A percentile compares a stretch with the other conserved stretches of the same genome.
Evolutionary conservation across 2,113 vertebrate genomes (phyloP).

Genomic region (Varanus komodoensis): DNA sequence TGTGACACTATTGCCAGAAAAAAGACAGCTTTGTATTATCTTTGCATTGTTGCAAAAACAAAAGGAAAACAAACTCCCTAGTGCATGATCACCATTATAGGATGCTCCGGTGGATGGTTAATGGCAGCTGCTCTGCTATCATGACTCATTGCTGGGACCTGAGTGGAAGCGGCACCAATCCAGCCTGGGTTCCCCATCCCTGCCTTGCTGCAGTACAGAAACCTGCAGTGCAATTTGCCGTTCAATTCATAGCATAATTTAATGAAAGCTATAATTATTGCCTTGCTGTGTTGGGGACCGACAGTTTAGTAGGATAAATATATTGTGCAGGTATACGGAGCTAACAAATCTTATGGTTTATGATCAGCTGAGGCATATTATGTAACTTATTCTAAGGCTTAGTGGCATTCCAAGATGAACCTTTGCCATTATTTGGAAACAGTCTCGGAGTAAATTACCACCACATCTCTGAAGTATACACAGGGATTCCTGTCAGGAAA

Average conservation of each 20-base stretch:
- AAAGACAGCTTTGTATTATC: no score
- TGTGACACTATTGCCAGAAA: no score
- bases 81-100: neutral
- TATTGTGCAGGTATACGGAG: constrained; percentile 37
- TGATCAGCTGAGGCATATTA: constrained; percentile 48
- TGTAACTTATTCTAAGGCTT: constrained; percentile 70
- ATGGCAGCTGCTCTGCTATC: neutral
- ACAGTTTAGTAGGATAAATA: constrained; percentile 56
- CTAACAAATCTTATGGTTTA: constrained; percentile 56
- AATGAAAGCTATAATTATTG: constrained; percentile 63
- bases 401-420: constrained; percentile 55
- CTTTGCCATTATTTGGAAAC: constrained; percentile 72
- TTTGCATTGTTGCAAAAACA: no score
- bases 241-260: constrained; percentile 46
- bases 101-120: constrained; percentile 40
- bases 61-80: no score
- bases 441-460: constrained; percentile 63
- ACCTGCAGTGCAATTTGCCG: constrained; percentile 26
- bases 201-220: constrained; percentile 11
- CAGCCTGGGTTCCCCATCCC: neutral
- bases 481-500: constrained; percentile 54
- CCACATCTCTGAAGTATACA: constrained; percentile 56
- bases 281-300: constrained; percentile 38
- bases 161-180: constrained; percentile 24
- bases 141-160: neutral